A percentile compares a stretch with the other conserved stretches of the same genome.
phyloP scores from a whole-genome alignment of 2,797 vertebrate species.

The Rhinella marina region DNA sequence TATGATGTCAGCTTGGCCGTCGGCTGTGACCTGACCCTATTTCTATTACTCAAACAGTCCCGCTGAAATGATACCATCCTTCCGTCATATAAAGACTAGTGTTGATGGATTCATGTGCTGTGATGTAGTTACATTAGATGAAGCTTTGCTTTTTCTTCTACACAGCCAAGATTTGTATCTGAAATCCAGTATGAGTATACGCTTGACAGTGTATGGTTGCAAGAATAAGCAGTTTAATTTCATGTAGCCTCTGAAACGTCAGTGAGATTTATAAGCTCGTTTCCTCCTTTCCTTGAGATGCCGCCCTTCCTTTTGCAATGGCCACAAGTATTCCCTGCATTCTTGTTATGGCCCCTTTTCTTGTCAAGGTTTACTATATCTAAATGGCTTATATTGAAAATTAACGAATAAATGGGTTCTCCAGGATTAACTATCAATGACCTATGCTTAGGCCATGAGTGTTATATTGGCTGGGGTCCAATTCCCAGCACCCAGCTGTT shows the following conservation, averaged over 20 bases:
- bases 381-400: neutral
- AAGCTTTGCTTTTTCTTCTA: neutral
- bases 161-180: neutral
- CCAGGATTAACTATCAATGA: too few species aligned
- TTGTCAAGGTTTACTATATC: neutral
- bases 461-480: too few species aligned
- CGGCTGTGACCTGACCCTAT: slow-evolving; percentile 19
- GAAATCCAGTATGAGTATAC: neutral
- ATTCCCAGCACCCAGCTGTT: too few species aligned
- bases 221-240: neutral
- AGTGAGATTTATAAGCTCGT: neutral
- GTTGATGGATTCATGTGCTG: neutral
- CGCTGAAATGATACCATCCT: neutral
- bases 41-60: neutral
- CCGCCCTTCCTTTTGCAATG: neutral
- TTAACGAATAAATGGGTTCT: neutral
- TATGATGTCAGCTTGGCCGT: slow-evolving; percentile 8
- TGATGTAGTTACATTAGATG: too few species aligned
- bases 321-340: neutral
- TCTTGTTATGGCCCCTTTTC: neutral
- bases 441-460: too few species aligned
- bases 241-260: neutral
- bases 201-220: neutral
- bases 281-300: neutral
- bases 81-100: neutral